Evolutionary conservation across 1,140 invertebrate species (phyloP), one percentile per base, ranked within the genome.

Genomic region (Meloidogyne chitwoodi): DNA sequence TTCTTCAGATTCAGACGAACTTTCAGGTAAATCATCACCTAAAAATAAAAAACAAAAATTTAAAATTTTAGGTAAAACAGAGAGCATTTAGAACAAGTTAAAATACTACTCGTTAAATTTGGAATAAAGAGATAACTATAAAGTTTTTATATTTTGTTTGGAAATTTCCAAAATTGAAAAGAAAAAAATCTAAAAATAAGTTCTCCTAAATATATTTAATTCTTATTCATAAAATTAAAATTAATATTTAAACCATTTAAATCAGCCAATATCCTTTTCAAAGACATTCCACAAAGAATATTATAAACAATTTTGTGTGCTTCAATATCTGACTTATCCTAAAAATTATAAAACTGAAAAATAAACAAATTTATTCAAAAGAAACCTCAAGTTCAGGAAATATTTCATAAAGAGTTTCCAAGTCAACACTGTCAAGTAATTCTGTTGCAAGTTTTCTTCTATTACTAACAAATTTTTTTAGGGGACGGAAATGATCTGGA

Each of bases 311-410:
- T n/a, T 41, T 38, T 68, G n/a, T 48, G 29, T 61, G 31, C 19
- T 38, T 77, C 62, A n/a, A 14, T 12, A 19, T 77, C 74, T 22
- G 61, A 31, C 19, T 34, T 68, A 38, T 65, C 38, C 76, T 77
- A 31, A 77, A 77, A 65, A 44, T 56, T 61, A 31, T 14, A 34
- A n/a, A n/a, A 12, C 16, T 77, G 1, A 56, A 61, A 26, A 24
- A 19, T 10, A 0, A 0, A 4, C 61, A 27, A 14, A 48, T 29
- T 27, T 10, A 4, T 24, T 61, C 16, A 26, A 34, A 31, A 31
- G 6, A 41, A 27, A 77, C 76, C 70, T 77, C 63, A 4, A 77
- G 26, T 75, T 77, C 74, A 22, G 76, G 76, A 22, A 77, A 76
- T 44, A 77, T 74, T 66, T 67, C 70, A 75, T 77, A 44, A 24